phyloP scores from a whole-genome alignment of 35 echinoderm and acorn worm genomes.

The Apostichopus californicus region DNA sequence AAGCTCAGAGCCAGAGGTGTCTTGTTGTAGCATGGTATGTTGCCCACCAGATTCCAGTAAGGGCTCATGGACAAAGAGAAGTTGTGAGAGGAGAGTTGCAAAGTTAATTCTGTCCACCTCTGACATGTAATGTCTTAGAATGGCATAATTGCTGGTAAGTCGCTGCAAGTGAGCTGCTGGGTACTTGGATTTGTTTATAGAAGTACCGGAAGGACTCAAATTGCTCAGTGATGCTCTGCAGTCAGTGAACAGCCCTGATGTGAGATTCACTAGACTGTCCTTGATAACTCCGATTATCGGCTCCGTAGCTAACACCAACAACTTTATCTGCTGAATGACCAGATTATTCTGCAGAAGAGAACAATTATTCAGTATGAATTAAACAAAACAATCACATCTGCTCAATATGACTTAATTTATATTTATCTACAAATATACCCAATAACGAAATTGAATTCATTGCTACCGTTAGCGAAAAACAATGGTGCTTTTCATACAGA shows the following conservation, averaged over 20 bases:
- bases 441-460: too few relatives aligned
- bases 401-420: too few relatives aligned
- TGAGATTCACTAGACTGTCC: constrained; percentile 9
- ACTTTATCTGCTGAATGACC: background rate
- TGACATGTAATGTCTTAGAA: constrained; percentile 26
- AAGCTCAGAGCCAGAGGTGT: background rate
- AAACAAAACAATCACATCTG: background rate
- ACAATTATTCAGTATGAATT: background rate
- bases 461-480: too few relatives aligned
- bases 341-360: background rate
- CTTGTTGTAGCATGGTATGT: background rate
- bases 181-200: background rate
- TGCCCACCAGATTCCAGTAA: background rate
- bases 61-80: background rate
- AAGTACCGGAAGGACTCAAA: too few relatives aligned
- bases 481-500: too few relatives aligned
- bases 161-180: background rate
- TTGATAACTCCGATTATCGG: too few relatives aligned
- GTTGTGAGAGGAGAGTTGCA: background rate
- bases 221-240: background rate
- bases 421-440: too few relatives aligned
- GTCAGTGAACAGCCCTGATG: background rate
- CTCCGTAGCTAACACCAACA: background rate
- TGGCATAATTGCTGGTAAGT: background rate
- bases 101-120: background rate